Percentiles rank a stretch among this genome's conserved stretches.
Evolutionary conservation across 2,888 invertebrate genomes (phyloP).

Genomic region (Punctoribates punctum): DNA sequence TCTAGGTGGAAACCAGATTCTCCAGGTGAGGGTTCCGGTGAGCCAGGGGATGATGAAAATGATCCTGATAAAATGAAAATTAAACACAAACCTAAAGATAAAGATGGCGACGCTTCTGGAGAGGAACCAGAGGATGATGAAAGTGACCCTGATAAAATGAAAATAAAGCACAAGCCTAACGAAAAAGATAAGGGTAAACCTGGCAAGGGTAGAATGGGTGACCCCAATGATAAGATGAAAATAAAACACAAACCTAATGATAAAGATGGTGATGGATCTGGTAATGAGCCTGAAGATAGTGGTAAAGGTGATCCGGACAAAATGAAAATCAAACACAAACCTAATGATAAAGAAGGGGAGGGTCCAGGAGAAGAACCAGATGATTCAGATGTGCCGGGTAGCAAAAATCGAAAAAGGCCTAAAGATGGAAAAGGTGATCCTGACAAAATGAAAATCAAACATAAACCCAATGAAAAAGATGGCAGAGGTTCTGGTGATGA

Average conservation of each 20-base stretch:
- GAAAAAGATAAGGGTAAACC: neutral
- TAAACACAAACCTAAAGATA: neutral
- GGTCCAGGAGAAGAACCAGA: too few species aligned
- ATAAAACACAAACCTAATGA: neutral
- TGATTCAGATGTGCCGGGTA: too few species aligned
- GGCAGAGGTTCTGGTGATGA: too few species aligned
- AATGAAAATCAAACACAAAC: too few species aligned
- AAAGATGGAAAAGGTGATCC: too few species aligned
- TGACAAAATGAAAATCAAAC: too few species aligned
- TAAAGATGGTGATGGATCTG: neutral
- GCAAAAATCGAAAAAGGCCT: too few species aligned
- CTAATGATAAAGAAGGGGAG: neutral
- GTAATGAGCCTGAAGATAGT: neutral
- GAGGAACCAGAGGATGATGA: neutral
- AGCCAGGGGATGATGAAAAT: neutral
- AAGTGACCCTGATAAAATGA: neutral
- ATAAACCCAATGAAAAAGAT: too few species aligned
- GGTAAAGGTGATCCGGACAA: neutral
- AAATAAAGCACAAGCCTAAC: neutral
- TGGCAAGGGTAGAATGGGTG: neutral
- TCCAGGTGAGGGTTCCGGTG: too few species aligned
- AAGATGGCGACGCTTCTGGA: too few species aligned
- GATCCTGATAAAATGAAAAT: neutral
- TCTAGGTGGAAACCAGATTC: conserved; percentile 1
- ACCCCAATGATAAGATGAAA: neutral